Conservation (phyloP, 2,888 invertebrate species). For the Syritta pipiens region DNA sequence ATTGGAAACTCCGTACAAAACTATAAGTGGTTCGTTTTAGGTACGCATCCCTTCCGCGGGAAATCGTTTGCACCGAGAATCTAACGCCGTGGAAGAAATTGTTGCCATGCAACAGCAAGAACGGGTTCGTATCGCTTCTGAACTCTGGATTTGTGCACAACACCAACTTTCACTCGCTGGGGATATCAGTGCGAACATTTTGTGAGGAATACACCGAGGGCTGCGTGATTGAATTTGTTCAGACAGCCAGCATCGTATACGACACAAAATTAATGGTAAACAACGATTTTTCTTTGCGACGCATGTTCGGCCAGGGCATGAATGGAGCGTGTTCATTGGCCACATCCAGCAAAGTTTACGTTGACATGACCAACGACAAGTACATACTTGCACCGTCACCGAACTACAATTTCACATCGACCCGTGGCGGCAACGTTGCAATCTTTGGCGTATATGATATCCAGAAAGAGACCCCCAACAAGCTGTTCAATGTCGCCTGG, state of each 20-base stretch:
- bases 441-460: constrained; percentile 87
- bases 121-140: constrained; percentile 91
- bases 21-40: constrained; percentile 74
- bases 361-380: constrained; percentile 86
- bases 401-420: constrained; percentile 81
- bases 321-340: constrained; percentile 91
- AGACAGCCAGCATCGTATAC: constrained; percentile 93
- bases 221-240: constrained; percentile 88
- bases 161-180: constrained; percentile 94
- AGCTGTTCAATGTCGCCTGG: constrained; percentile 86
- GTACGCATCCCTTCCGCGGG: constrained; percentile 95
- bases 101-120: constrained; percentile 94
- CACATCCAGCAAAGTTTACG: constrained; percentile 87
- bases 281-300: constrained; percentile 90
- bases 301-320: constrained; percentile 92
- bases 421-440: constrained; percentile 85
- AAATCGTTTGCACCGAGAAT: constrained; percentile 99
- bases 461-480: constrained; percentile 79
- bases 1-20: background rate
- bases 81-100: constrained; percentile 99
- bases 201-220: constrained; percentile 83
- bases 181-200: constrained; percentile 89
- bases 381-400: constrained; percentile 85
- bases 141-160: constrained; percentile 95
- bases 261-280: constrained; percentile 83